phyloP scores from a whole-genome alignment of 2,797 vertebrate genomes.

The Pelobates cultripes region DNA sequence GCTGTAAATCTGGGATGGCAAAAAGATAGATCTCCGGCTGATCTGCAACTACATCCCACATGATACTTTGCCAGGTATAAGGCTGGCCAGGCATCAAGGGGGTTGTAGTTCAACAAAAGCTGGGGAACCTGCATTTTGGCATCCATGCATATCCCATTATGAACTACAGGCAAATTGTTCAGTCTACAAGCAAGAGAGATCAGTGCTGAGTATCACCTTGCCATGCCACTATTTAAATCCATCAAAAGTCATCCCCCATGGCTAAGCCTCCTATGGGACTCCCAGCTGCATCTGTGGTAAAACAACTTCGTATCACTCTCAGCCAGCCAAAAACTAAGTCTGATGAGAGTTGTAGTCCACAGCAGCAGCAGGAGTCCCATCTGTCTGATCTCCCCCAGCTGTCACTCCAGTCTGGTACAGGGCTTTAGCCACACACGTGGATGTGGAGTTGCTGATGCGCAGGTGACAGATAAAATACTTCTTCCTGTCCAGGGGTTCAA shows the following conservation, averaged over 20 bases:
- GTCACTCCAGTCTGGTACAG: too few relatives aligned
- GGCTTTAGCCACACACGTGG: constrained; percentile 22
- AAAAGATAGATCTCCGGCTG: too few relatives aligned
- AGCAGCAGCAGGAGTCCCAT: not conserved
- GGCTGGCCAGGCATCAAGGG: too few relatives aligned
- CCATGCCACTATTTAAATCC: too few relatives aligned
- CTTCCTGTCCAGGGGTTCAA: not conserved
- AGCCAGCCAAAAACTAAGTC: not conserved
- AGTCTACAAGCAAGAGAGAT: not conserved
- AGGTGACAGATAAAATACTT: constrained; percentile 17
- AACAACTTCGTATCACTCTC: not conserved
- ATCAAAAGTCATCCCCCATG: too few relatives aligned
- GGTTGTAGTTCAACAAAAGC: too few relatives aligned
- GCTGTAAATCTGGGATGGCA: not conserved
- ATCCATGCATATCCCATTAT: too few relatives aligned
- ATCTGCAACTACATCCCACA: not conserved
- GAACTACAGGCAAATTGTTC: too few relatives aligned
- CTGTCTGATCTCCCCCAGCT: too few relatives aligned
- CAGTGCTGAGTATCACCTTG: not conserved
- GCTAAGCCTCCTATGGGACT: too few relatives aligned
- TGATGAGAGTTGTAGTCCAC: not conserved
- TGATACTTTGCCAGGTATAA: not conserved
- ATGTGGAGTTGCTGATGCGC: constrained; percentile 6
- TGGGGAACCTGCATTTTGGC: too few relatives aligned
- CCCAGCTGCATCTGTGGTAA: not conserved